Evolutionary conservation across 2,888 invertebrate genomes (phyloP), one percentile per base, ranked within the genome.

Genomic region (Caenorhabditis virilis): DNA sequence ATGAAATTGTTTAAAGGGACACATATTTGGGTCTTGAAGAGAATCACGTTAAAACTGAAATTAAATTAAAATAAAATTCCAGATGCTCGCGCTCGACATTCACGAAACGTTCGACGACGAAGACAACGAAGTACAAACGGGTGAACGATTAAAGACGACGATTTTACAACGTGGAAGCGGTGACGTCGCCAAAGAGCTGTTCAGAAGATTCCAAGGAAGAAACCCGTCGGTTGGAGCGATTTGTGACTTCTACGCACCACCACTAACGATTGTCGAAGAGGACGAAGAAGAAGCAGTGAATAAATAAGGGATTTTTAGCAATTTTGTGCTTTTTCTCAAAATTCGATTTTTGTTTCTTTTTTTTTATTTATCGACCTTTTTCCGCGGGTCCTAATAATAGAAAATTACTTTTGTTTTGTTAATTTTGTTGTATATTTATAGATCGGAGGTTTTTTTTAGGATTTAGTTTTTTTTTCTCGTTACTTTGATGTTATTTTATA

Each of bases 1-100:
- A n/a, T n/a, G n/a, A n/a, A n/a, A n/a, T n/a, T n/a, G n/a, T n/a
- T n/a, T n/a, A n/a, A n/a, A n/a, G n/a, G n/a, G n/a, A n/a, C n/a
- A n/a, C n/a, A n/a, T n/a, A n/a, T n/a, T n/a, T n/a, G n/a, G n/a
- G n/a, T n/a, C n/a, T n/a, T n/a, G n/a, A n/a, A n/a, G n/a, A n/a
- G n/a, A n/a, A n/a, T n/a, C n/a, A n/a, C n/a, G 5, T 16, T 36
- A 36, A n/a, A 36, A 30, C 6, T 30, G 7, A 13, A 13, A 36
- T 18, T 23, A 23, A 11, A 9, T 16, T 26, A 52, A 30, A 18
- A 20, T 15, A n/a, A 47, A 30, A 13, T 61, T 73, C 13, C 57
- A 80, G 81, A 79, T 82, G 80, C 64, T 82, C n/a, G 82, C 82
- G 0, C 58, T 82, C 46, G 82, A 82, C 50, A 69, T 82, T 18